Percentiles rank a stretch among this genome's conserved stretches.
These are phyloP conservation scores for Laothoe populi DNA, from an alignment of 2,888 invertebrate species.

Conservation along the genomic window DNA sequence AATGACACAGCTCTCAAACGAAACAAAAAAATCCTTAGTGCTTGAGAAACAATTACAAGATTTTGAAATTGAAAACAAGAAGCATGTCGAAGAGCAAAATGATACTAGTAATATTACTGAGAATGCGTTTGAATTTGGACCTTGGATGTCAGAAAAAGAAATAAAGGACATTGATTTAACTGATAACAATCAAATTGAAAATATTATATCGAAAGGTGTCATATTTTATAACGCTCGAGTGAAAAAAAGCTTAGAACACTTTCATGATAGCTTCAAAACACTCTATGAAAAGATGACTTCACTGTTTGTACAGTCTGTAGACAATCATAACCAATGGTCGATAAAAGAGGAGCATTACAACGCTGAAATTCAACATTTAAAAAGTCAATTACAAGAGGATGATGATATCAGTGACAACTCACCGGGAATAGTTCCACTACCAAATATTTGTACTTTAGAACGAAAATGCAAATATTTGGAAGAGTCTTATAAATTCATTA, in stretches of 20 bases:
- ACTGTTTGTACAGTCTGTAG: conserved; percentile 69
- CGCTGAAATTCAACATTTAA: conserved; percentile 72
- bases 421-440: conserved; percentile 62
- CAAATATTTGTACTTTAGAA: conserved; percentile 54
- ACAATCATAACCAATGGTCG: conserved; percentile 72
- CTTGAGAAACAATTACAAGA: conserved; percentile 65
- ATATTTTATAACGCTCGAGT: conserved; percentile 62
- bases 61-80: conserved; percentile 49
- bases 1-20: conserved; percentile 64
- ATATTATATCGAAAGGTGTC: conserved; percentile 53
- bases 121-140: conserved; percentile 60
- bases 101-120: conserved; percentile 34
- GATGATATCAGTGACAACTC: conserved; percentile 70
- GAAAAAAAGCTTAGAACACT: conserved; percentile 67
- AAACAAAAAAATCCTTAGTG: conserved; percentile 64
- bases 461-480: conserved; percentile 76
- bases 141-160: conserved; percentile 65
- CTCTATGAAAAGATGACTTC: conserved; percentile 75
- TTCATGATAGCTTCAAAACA: conserved; percentile 70
- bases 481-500: conserved; percentile 70
- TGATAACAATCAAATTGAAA: conserved; percentile 56
- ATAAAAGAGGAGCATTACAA: conserved; percentile 76
- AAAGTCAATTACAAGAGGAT: conserved; percentile 55
- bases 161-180: conserved; percentile 53
- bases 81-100: conserved; percentile 43